Base-by-base conservation (phyloP, 35 echinoderm and acorn worm genomes). In the Heliocidaris erythrogramma region DNA sequence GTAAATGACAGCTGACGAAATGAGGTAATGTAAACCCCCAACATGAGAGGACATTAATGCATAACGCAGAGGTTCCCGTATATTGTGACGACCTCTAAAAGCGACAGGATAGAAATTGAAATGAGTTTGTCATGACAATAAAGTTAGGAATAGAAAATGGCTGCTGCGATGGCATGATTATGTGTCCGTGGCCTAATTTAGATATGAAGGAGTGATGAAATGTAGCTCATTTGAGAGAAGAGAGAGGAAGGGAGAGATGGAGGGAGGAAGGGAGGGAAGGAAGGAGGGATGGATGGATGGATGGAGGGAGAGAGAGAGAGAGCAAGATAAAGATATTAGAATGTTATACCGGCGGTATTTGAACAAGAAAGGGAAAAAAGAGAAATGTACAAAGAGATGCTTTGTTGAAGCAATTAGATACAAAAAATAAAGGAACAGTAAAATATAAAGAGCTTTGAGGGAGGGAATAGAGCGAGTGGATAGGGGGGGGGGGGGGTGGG, bases 171-270 rank as follows among this genome's bases (percentile, higher is more conserved):
- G 65, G 11, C 52, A 78, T 78, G 2, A 78, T 78, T n/a, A 60
- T 3, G 21, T n/a, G 65, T n/a, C 65, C 65, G 17, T 78, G 65
- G 27, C 65, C 65, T 78, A 78, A 5, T 78, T 78, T n/a, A 78
- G 65, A 78, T 78, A 78, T 78, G 65, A 78, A 78, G 21, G 65
- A 21, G 65, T 78, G 65, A n/a, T 78, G 65, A 78, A 78, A 78
- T 4, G 14, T 5, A 69, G 8, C 24, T 78, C 7, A 6, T 78
- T 78, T 78, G 27, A 78, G 52, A 56, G 52, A 11, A 56, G 52
- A 56, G 52, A 11, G 10, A 11, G 65, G 3, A 18, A 78, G 87
- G 31, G 87, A 89, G 8, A 89, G 18, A 89, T 12, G 14, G 32
- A 47, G 30, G 10, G 87, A 24, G 87, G 31, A n/a, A 42, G 87